phyloP scores from a whole-genome alignment of 2,113 vertebrate genomes.

The Lates calcarifer region DNA sequence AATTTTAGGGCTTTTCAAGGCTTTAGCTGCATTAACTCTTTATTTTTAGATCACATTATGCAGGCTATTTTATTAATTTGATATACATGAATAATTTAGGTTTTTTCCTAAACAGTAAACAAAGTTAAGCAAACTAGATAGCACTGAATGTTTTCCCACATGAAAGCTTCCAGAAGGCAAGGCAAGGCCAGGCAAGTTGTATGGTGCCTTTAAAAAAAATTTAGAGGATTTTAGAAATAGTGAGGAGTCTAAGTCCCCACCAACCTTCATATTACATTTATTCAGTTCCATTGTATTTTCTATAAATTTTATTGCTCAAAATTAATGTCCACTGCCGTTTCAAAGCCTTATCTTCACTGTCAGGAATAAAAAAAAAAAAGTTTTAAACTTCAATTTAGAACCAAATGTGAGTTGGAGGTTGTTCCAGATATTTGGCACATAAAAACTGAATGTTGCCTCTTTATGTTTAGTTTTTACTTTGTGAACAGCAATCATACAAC shows the following conservation, averaged over 20 bases:
- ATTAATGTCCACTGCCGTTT: no score
- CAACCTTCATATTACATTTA: no score
- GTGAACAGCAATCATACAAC: background rate
- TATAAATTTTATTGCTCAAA: no score
- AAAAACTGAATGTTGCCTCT: no score
- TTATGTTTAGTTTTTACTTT: background rate
- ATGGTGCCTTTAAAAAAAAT: background rate
- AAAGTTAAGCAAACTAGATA: background rate
- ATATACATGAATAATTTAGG: background rate
- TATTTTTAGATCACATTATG: background rate
- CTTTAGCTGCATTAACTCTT: background rate
- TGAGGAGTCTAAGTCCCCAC: no score
- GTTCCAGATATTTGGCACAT: no score
- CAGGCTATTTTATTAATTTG: background rate
- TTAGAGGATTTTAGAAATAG: no score
- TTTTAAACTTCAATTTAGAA: background rate
- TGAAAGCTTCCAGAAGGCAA: background rate
- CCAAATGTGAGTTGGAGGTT: no score
- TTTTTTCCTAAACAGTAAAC: conserved; percentile 4
- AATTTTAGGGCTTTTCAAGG: background rate
- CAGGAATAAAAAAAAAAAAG: background rate
- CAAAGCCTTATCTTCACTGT: no score
- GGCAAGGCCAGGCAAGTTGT: background rate
- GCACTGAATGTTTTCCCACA: background rate
- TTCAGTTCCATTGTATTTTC: no score